Evolutionary conservation across 2,888 invertebrate species (phyloP).

Genomic region (Orthosia incerta): DNA sequence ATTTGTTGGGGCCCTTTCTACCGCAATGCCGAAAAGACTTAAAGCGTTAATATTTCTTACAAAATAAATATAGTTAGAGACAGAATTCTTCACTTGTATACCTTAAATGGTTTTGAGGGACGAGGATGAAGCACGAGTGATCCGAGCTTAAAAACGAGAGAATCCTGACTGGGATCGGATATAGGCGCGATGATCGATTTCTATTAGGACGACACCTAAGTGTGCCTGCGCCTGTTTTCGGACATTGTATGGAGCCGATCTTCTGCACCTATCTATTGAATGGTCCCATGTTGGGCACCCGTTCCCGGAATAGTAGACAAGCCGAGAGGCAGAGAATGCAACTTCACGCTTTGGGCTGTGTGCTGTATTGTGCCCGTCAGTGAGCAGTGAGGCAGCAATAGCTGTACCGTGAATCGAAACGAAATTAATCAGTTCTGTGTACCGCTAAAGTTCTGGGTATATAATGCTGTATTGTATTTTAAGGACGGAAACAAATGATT

Average conservation of each 20-base stretch:
- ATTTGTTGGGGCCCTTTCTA: too few species aligned
- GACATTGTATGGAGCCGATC: background rate
- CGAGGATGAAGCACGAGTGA: too few species aligned
- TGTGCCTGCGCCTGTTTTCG: background rate
- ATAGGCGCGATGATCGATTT: too few species aligned
- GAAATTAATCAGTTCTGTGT: conserved; percentile 17
- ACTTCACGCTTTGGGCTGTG: conserved; percentile 3
- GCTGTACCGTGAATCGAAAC: conserved; percentile 12
- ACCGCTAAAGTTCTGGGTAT: background rate
- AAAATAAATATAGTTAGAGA: too few species aligned
- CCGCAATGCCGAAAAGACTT: too few species aligned
- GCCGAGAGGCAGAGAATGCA: conserved; percentile 22
- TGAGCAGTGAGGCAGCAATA: conserved; percentile 1
- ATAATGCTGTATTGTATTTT: background rate
- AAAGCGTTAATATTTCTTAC: too few species aligned
- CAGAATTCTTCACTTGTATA: too few species aligned
- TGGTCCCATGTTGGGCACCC: conserved; percentile 57
- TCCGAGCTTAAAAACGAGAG: too few species aligned
- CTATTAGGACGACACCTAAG: background rate
- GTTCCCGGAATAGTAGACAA: conserved; percentile 36
- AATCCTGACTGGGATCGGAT: too few species aligned
- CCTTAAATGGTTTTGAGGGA: too few species aligned
- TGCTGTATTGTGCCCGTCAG: background rate
- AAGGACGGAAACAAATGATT: background rate
- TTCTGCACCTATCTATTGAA: conserved; percentile 11